Base-by-base conservation (phyloP, 2,888 invertebrate genomes). In the Keiferia lycopersicella region DNA sequence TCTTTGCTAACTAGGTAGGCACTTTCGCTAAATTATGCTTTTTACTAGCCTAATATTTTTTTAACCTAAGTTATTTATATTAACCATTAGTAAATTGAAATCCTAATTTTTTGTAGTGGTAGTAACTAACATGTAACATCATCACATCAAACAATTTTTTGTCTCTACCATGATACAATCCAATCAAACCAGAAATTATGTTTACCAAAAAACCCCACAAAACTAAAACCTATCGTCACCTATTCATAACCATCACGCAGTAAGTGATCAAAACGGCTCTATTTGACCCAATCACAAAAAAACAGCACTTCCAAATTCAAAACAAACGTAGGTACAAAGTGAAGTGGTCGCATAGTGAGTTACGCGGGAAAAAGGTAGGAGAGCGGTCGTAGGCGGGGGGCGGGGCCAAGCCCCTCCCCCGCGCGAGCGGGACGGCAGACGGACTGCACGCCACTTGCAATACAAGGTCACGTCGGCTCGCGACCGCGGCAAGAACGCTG, bases 301-400 rank as follows among this genome's bases (percentile, higher is more conserved):
- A 61, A n/a, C 50, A 26, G 30, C 64, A 62, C 62, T 62, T 65
- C 20, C 61, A 65, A 60, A 67, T 59, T 65, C 50, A 41, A 41
- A 65, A 69, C 70, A 69, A 70, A 64, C 61, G 70, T 75, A 78
- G 71, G 72, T 74, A 61, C 61, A 39, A 78, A 66, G 72, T 74
- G 64, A 69, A 73, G 70, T 74, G 75, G 73, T 71, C 73, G 69
- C 67, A 78, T 80, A 83, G 83, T 83, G 82, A 84, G 82, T 83
- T 79, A 81, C 79, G 81, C 81, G 83, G 82, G 82, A 80, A 81
- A 81, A 83, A 82, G 86, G 84, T 81, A 84, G 79, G 80, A 83
- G 83, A 74, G 45, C 45, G 45, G 34, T 56, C 56, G 56, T 83
- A 83, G 87, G 88, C 87, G 89, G 88, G 84, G 87, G 88, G 86